Evolutionary conservation across 1,140 invertebrate species (phyloP).

Genomic region (Asobara japonica): DNA sequence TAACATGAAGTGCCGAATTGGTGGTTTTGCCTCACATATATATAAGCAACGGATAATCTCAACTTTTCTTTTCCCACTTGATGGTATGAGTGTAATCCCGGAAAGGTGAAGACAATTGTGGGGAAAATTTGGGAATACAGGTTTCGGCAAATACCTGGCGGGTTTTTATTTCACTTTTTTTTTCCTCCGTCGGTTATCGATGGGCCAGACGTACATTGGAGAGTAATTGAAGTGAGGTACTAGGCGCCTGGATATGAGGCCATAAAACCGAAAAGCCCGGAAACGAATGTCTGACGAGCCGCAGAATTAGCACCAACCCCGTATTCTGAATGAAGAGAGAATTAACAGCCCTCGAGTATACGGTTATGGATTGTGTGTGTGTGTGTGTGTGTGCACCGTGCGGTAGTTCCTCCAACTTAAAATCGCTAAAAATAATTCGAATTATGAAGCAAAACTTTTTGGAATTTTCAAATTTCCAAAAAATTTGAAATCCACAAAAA

Average conservation of each 20-base stretch:
- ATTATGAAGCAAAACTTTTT: too few species aligned
- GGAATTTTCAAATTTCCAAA: too few species aligned
- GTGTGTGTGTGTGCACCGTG: too few species aligned
- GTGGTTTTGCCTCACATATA: too few species aligned
- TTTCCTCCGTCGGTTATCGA: background rate
- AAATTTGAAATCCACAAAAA: too few species aligned
- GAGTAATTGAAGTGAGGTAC: slow-evolving; percentile 37
- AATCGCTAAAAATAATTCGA: too few species aligned
- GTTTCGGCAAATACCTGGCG: background rate
- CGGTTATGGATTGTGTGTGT: too few species aligned
- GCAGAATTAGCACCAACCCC: slow-evolving; percentile 34
- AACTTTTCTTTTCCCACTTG: too few species aligned
- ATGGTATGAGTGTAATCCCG: too few species aligned
- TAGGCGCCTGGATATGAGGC: slow-evolving; percentile 27
- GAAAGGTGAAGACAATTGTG: background rate
- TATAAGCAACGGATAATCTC: too few species aligned
- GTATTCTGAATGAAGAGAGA: slow-evolving; percentile 15
- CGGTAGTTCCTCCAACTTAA: too few species aligned
- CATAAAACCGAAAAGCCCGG: slow-evolving; percentile 40
- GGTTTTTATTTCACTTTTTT: slow-evolving; percentile 1
- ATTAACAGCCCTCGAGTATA: slow-evolving; percentile 29
- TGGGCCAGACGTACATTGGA: background rate
- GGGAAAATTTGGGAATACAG: background rate
- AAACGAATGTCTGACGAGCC: slow-evolving; percentile 35
- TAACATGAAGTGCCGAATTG: too few species aligned